Conservation (phyloP, 1,140 invertebrate genomes). For the Bombyx mori region ASM3026992v2 NC_085113.1:9682501-9683000, state of each 20-base stretch:
- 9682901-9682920: background rate
- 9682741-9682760: too few species aligned
- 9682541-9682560: background rate
- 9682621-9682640: too few species aligned
- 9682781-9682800: too few species aligned
- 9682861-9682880: background rate
- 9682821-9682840: background rate
- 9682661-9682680: too few species aligned
- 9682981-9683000: slow-evolving; percentile 8
- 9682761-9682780: too few species aligned
- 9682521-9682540: background rate
- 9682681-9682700: too few species aligned
- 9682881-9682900: background rate
- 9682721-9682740: too few species aligned
- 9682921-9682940: background rate
- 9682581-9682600: background rate
- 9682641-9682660: too few species aligned
- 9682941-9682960: slow-evolving; percentile 13
- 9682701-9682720: too few species aligned
- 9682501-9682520: slow-evolving; percentile 2
- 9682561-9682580: background rate
- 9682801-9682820: background rate
- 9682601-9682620: too few species aligned
- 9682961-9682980: slow-evolving; percentile 11
- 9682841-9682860: background rate